Conservation (phyloP, 2,888 invertebrate genomes). For the Teinopalpus imperialis region DNA sequence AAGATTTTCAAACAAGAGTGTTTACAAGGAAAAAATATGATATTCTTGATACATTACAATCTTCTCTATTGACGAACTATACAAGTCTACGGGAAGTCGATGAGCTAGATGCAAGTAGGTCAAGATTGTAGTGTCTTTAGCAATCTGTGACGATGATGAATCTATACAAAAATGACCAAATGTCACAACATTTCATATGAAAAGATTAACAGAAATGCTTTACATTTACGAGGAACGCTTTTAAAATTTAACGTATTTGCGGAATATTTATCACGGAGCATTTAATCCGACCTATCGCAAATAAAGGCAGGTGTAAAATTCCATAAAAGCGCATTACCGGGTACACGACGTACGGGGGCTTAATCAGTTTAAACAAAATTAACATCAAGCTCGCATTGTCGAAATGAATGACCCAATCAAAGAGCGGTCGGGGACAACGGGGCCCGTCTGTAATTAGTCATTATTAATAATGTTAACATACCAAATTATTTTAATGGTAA, state of each 20-base stretch:
- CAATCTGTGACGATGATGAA: too few species aligned
- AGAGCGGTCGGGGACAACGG: conserved; percentile 19
- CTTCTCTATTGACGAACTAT: too few species aligned
- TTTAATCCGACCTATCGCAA: conserved; percentile 13
- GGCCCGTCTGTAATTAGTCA: conserved; percentile 21
- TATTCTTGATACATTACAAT: too few species aligned
- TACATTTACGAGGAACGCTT: too few species aligned
- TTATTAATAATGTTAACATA: conserved; percentile 22
- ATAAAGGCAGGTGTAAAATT: conserved; percentile 18
- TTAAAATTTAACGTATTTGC: conserved; percentile 9
- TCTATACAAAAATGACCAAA: too few species aligned
- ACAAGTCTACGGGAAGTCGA: too few species aligned
- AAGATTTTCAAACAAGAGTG: too few species aligned
- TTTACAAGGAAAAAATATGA: too few species aligned
- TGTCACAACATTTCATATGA: too few species aligned
- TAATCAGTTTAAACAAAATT: conserved; percentile 24
- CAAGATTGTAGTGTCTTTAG: too few species aligned
- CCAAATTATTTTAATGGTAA: conserved; percentile 12
- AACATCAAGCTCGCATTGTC: conserved; percentile 17
- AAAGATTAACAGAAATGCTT: too few species aligned
- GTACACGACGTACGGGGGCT: conserved; percentile 9
- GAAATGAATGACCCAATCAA: conserved; percentile 22
- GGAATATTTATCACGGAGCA: conserved; percentile 10
- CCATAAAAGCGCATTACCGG: conserved; percentile 16
- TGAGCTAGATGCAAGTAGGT: too few species aligned